Conservation (phyloP, 2,797 vertebrate genomes). For the Arrhamphus sclerolepis region DNA sequence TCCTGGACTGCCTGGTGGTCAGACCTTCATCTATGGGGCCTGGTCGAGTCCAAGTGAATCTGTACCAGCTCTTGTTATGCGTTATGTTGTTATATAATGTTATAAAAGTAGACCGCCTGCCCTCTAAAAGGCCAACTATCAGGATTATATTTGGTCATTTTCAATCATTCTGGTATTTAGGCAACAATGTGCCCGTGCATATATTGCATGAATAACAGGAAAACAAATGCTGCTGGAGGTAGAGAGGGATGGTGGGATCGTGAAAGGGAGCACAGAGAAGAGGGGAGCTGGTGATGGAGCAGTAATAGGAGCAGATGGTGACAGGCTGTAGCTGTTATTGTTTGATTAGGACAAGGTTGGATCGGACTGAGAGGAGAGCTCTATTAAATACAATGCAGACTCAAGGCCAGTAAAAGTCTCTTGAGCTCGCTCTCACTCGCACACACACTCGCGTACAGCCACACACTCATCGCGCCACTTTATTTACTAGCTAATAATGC, state of each 20-base stretch:
- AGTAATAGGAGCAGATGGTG: slow-evolving; percentile 67
- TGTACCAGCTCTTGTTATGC: no score
- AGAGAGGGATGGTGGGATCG: slow-evolving; percentile 14
- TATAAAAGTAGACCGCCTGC: no score
- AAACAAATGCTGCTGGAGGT: slow-evolving; percentile 25
- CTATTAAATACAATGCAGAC: slow-evolving; percentile 60
- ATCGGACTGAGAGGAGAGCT: slow-evolving; percentile 41
- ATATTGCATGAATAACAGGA: slow-evolving; percentile 15
- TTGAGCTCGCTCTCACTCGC: slow-evolving; percentile 22
- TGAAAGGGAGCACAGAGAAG: slow-evolving; percentile 8
- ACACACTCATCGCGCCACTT: slow-evolving; percentile 48
- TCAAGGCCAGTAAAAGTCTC: slow-evolving; percentile 45
- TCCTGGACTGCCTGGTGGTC: no score
- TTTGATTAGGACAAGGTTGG: slow-evolving; percentile 66
- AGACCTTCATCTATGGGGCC: no score
- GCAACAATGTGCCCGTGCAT: slow-evolving; percentile 12
- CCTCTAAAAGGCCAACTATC: slow-evolving; percentile 1
- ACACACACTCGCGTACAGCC: slow-evolving; percentile 10
- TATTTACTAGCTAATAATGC: slow-evolving; percentile 74
- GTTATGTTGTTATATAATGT: no score
- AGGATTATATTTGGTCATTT: slow-evolving; percentile 12
- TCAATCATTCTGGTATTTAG: slow-evolving; percentile 24
- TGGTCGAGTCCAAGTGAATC: no score
- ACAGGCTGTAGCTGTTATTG: slow-evolving; percentile 69
- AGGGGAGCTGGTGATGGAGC: slow-evolving; percentile 31